These are phyloP conservation scores for Acanthosepion lycidas DNA, from an alignment of 2,888 invertebrate species.

Conservation along the genomic window DNA sequence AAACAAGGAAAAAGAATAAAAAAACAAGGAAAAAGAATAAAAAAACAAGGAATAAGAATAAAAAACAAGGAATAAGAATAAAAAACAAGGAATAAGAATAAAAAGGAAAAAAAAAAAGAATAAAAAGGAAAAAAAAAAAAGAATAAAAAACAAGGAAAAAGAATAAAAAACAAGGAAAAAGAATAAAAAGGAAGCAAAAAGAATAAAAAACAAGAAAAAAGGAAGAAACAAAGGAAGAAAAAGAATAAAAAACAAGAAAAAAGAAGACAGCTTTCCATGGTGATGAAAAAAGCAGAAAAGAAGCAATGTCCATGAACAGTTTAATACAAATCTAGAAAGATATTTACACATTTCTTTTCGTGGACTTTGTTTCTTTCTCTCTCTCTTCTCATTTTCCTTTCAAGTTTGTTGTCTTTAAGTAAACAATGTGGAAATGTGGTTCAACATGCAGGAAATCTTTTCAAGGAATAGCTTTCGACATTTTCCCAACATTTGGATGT, in stretches of 20 bases:
- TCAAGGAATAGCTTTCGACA: neutral
- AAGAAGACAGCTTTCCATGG: neutral
- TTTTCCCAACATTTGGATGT: neutral
- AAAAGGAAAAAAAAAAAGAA: neutral
- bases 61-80: neutral
- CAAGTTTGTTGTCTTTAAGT: neutral
- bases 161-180: neutral
- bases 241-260: neutral
- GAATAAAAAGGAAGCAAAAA: neutral
- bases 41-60: neutral
- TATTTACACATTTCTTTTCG: neutral
- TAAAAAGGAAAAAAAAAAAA: neutral
- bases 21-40: neutral
- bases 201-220: neutral
- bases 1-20: neutral
- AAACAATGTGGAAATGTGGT: neutral
- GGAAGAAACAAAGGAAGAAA: neutral
- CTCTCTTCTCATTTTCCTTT: neutral
- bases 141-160: neutral
- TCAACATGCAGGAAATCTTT: neutral
- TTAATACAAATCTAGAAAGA: constrained; percentile 6
- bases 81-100: too few species aligned
- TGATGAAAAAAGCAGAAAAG: neutral
- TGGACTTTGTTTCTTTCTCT: neutral
- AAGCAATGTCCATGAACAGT: neutral